Conservation (phyloP, 2,888 invertebrate genomes). For the Osmoderma eremita region DNA sequence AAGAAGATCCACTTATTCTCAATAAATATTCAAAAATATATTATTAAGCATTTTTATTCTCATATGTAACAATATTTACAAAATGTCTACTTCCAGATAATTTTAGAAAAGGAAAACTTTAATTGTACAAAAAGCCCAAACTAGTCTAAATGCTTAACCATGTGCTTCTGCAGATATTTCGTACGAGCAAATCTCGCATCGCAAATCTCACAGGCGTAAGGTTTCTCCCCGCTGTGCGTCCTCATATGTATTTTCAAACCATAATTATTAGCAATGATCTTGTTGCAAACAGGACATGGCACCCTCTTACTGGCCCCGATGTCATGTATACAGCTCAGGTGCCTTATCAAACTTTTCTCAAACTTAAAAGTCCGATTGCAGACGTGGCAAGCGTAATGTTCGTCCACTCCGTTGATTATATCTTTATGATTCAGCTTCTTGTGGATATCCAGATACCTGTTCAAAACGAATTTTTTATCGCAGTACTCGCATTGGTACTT, state of each 20-base stretch:
- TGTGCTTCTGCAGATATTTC: slow-evolving; percentile 37
- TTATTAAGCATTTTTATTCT: too few relatives aligned
- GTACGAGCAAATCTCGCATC: slow-evolving; percentile 18
- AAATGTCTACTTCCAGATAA: too few relatives aligned
- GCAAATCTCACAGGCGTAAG: slow-evolving; percentile 37
- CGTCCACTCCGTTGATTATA: slow-evolving; percentile 54
- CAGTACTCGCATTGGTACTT: slow-evolving; percentile 57
- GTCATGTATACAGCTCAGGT: slow-evolving; percentile 56
- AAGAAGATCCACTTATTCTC: too few relatives aligned
- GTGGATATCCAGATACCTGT: slow-evolving; percentile 54
- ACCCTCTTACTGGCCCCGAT: slow-evolving; percentile 54
- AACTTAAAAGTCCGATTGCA: slow-evolving; percentile 56
- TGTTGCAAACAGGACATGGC: slow-evolving; percentile 54
- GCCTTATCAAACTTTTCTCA: slow-evolving; percentile 56
- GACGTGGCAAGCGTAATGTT: slow-evolving; percentile 53
- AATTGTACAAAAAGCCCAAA: background rate
- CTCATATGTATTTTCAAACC: slow-evolving; percentile 58
- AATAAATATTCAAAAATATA: too few relatives aligned
- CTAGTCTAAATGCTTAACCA: slow-evolving; percentile 24
- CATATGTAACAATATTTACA: background rate
- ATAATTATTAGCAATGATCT: slow-evolving; percentile 56
- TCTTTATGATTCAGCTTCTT: slow-evolving; percentile 56
- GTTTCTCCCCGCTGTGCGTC: slow-evolving; percentile 54
- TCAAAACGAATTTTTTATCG: slow-evolving; percentile 55
- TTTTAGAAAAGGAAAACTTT: background rate